phyloP scores from a whole-genome alignment of 2,888 invertebrate species.

The Nemapogon koenigi region DNA sequence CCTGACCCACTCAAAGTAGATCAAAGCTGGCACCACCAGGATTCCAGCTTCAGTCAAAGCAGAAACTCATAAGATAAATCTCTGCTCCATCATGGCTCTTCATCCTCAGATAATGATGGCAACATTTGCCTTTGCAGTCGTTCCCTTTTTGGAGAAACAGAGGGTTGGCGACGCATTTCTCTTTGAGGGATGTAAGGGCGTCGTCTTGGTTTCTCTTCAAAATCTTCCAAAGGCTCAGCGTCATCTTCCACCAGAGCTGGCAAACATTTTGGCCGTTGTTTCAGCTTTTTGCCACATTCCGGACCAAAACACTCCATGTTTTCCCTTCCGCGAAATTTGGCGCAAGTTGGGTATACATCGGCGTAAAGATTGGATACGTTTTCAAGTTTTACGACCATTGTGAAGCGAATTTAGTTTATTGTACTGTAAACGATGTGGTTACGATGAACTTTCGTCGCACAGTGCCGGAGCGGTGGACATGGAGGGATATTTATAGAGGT shows the following conservation, averaged over 20 bases:
- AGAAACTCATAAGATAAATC: no score
- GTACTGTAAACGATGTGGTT: conserved; percentile 23
- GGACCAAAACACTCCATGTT: conserved; percentile 27
- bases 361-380: conserved; percentile 36
- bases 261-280: conserved; percentile 28
- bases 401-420: conserved; percentile 10
- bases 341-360: conserved; percentile 34
- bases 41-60: no score
- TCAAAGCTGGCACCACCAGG: no score
- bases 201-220: conserved; percentile 34
- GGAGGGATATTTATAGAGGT: no score
- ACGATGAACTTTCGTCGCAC: conserved; percentile 28
- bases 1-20: no score
- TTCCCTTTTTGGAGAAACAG: conserved; percentile 46
- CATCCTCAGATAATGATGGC: conserved; percentile 53
- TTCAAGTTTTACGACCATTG: conserved; percentile 49
- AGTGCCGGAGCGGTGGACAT: no score
- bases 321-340: conserved; percentile 26
- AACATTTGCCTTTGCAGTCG: conserved; percentile 44
- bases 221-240: conserved; percentile 30
- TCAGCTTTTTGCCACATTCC: conserved; percentile 35
- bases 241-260: conserved; percentile 44
- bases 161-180: conserved; percentile 49
- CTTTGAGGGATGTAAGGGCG: conserved; percentile 25
- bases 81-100: conserved; percentile 59